Conservation (phyloP, 2,113 vertebrate genomes). For the Oryzias javanicus region DNA sequence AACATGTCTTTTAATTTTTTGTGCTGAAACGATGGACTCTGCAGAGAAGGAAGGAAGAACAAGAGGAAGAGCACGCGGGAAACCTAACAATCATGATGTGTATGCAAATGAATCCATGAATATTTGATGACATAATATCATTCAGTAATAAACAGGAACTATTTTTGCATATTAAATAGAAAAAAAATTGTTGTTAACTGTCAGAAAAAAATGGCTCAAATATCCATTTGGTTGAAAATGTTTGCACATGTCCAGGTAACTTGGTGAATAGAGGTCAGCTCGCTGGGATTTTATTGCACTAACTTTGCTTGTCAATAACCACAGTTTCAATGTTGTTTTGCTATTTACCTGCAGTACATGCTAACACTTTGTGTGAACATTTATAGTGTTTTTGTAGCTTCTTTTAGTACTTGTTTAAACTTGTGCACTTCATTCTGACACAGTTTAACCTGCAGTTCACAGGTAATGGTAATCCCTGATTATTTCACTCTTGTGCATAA, state of each 20-base stretch:
- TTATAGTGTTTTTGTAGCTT: constrained; percentile 28
- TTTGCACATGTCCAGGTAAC: no score
- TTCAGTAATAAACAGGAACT: neutral
- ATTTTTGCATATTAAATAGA: neutral
- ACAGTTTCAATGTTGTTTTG: constrained; percentile 9
- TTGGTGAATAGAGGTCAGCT: no score
- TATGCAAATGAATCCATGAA: constrained; percentile 19
- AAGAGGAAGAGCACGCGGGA: constrained; percentile 31
- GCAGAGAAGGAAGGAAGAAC: constrained; percentile 31
- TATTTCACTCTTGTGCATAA: constrained; percentile 49
- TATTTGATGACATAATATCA: neutral
- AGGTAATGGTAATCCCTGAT: constrained; percentile 68
- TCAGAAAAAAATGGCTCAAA: no score
- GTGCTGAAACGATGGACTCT: neutral
- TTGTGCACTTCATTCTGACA: constrained; percentile 63
- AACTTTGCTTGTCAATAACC: constrained; percentile 25
- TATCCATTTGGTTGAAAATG: no score
- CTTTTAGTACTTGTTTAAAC: constrained; percentile 46
- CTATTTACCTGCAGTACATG: constrained; percentile 1
- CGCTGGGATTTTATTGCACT: constrained; percentile 25
- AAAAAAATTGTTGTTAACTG: neutral
- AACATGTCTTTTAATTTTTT: neutral
- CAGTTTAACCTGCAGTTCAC: constrained; percentile 67
- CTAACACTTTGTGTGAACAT: constrained; percentile 18
- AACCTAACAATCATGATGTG: constrained; percentile 18